phyloP scores from a whole-genome alignment of 2,113 vertebrate genomes.

The Clupea harengus region DNA sequence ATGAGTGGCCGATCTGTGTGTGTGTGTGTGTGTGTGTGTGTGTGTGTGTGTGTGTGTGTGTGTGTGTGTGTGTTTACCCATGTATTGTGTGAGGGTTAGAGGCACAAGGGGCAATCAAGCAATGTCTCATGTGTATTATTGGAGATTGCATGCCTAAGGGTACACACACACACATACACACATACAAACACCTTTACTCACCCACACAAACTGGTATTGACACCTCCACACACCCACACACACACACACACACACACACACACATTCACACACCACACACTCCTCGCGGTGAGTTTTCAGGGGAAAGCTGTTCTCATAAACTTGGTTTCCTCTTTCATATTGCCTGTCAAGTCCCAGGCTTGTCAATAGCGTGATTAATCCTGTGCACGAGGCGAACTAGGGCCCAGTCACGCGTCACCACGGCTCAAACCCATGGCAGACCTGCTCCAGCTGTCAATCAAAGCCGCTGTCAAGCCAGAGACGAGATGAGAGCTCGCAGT shows the following conservation, averaged over 20 bases:
- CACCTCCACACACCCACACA: conserved; percentile 1
- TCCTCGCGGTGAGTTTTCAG: neutral
- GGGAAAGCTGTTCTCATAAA: neutral
- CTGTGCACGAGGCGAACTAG: neutral
- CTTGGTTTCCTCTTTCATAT: neutral
- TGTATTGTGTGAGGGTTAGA: conserved; percentile 34
- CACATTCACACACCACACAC: neutral
- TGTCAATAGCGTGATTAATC: conserved; percentile 19
- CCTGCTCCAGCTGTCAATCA: neutral
- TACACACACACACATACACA: neutral
- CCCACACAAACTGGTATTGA: neutral
- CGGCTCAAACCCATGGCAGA: neutral
- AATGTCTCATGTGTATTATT: conserved; percentile 79
- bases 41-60: conserved; percentile 15
- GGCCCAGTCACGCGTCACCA: neutral
- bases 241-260: conserved; percentile 58
- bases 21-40: conserved; percentile 35
- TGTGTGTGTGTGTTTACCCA: conserved; percentile 49
- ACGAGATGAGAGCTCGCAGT: neutral
- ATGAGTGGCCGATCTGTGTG: conserved; percentile 76
- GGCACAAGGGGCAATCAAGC: conserved; percentile 37
- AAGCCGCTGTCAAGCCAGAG: neutral
- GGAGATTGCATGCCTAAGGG: conserved; percentile 76
- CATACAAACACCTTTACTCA: neutral
- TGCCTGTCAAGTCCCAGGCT: neutral